These are phyloP conservation scores for Charanyca ferruginea DNA, from an alignment of 2,888 invertebrate species.

Conservation along the genomic window DNA sequence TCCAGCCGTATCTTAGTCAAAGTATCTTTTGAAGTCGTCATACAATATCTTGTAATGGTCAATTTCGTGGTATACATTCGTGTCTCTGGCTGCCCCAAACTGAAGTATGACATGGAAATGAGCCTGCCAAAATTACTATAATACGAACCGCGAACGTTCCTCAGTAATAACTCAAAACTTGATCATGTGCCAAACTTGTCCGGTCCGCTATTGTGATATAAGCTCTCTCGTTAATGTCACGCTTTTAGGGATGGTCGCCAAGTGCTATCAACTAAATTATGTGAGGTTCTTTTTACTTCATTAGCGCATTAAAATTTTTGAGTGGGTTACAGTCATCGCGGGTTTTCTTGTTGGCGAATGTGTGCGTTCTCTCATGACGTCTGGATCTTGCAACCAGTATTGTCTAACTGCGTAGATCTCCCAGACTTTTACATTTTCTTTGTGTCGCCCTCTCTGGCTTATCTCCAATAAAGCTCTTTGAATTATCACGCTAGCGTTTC, in stretches of 20 bases:
- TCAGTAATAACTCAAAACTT: conserved; percentile 56
- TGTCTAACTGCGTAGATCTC: too few species aligned
- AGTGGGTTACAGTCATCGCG: conserved; percentile 19
- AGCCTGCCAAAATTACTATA: conserved; percentile 51
- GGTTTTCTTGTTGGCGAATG: not conserved
- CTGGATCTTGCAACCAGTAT: too few species aligned
- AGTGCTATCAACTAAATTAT: conserved; percentile 40
- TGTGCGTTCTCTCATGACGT: too few species aligned
- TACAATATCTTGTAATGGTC: too few species aligned
- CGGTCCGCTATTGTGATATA: conserved; percentile 41
- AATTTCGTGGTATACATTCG: too few species aligned
- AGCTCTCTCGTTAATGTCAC: conserved; percentile 49
- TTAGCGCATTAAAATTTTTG: conserved; percentile 23
- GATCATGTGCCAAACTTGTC: conserved; percentile 61
- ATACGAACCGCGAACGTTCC: conserved; percentile 21
- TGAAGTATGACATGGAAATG: conserved; percentile 36
- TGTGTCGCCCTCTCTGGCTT: too few species aligned
- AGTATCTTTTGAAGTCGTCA: too few species aligned
- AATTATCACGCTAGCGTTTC: too few species aligned
- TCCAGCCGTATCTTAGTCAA: too few species aligned
- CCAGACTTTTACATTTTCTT: too few species aligned
- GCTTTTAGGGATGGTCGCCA: conserved; percentile 40
- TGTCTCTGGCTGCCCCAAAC: too few species aligned
- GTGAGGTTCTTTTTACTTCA: conserved; percentile 1
- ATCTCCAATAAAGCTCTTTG: too few species aligned